Evolutionary conservation across 2,797 vertebrate genomes (phyloP).

Genomic region (Todus mexicanus): DNA sequence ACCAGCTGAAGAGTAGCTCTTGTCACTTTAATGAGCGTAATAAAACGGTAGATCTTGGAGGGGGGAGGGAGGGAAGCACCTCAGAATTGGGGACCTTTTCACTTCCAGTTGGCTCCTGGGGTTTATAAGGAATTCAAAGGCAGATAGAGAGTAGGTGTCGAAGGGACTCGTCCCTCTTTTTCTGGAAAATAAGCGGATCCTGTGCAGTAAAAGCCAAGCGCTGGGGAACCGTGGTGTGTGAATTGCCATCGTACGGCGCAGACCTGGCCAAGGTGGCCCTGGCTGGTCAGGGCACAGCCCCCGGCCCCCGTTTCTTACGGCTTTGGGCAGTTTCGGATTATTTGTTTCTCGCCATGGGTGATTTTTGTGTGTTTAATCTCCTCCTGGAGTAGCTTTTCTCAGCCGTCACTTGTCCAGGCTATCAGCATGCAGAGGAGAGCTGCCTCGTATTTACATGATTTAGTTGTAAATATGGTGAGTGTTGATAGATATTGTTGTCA

Average conservation of each 20-base stretch:
- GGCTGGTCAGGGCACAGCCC: neutral
- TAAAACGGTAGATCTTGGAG: neutral
- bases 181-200: accelerated
- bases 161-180: neutral
- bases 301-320: neutral
- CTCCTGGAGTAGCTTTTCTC: neutral
- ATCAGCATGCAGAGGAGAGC: conserved; percentile 26
- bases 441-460: conserved; percentile 50
- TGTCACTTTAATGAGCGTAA: neutral
- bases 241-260: neutral
- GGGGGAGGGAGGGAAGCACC: neutral
- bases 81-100: neutral
- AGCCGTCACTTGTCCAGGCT: neutral
- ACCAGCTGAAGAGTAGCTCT: neutral
- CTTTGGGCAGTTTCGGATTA: neutral
- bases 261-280: neutral
- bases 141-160: neutral
- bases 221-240: accelerated
- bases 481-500: conserved; percentile 60
- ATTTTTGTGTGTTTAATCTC: neutral
- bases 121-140: neutral
- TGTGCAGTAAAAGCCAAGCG: neutral
- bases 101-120: neutral
- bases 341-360: neutral
- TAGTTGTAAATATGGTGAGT: conserved; percentile 40